Evolutionary conservation across 2,113 vertebrate species (phyloP).

Genomic region (Bolborhynchus lineola): DNA sequence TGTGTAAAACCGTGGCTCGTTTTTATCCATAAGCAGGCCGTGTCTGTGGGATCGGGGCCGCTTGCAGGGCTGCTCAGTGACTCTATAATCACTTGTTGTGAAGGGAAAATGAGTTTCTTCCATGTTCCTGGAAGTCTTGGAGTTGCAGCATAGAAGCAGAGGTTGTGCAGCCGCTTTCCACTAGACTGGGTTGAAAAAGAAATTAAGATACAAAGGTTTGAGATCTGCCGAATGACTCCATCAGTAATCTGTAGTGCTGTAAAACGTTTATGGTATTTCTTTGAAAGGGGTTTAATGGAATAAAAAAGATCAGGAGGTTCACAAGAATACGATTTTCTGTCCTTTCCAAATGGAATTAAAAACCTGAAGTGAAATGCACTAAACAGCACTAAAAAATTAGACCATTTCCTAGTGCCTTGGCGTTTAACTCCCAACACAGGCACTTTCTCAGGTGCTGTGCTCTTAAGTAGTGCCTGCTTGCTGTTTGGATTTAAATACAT

Average conservation of each 20-base stretch:
- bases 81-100: rapidly evolving
- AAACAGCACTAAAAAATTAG: neutral
- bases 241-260: neutral
- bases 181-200: neutral
- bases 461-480: neutral
- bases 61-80: neutral
- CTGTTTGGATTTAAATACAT: neutral
- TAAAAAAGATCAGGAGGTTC: neutral
- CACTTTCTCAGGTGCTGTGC: neutral
- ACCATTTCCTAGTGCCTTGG: neutral
- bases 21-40: neutral
- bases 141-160: neutral
- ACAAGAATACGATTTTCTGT: neutral
- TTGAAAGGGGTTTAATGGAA: neutral
- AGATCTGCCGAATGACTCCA: neutral
- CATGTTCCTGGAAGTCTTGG: neutral
- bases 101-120: no score
- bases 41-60: neutral
- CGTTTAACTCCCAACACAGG: neutral
- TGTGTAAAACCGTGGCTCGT: no score
- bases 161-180: neutral
- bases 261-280: neutral
- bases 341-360: neutral
- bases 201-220: neutral
- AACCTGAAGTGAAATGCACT: neutral